Conservation (phyloP, 2,797 vertebrate species). For the Tauraco hartlaubi region DNA sequence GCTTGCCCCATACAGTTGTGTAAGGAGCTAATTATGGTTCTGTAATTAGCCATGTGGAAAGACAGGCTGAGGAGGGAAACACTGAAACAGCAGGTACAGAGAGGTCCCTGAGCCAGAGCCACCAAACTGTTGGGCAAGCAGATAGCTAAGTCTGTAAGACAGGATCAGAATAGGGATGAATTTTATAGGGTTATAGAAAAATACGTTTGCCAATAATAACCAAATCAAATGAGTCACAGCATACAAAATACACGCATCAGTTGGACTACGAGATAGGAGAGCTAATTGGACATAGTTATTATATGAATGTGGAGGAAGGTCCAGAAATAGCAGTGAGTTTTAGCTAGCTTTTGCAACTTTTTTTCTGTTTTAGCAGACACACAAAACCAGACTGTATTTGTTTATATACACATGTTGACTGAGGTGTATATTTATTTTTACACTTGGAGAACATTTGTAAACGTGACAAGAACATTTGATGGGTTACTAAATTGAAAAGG, state of each 20-base stretch:
- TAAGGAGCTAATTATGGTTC: constrained; percentile 18
- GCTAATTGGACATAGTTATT: background rate
- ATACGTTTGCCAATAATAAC: background rate
- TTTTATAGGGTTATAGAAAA: background rate
- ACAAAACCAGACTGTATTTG: background rate
- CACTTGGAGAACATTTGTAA: background rate
- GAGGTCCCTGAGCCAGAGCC: background rate
- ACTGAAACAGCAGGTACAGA: background rate
- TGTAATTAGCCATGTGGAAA: constrained; percentile 16
- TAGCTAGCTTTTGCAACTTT: background rate
- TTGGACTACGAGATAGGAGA: background rate
- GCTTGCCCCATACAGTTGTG: background rate
- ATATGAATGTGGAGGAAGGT: background rate
- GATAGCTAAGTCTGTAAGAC: constrained; percentile 12
- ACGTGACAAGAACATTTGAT: background rate
- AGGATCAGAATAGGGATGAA: background rate
- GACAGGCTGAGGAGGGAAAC: background rate
- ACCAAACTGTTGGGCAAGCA: background rate
- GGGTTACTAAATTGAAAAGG: background rate
- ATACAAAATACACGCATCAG: background rate
- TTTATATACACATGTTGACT: background rate
- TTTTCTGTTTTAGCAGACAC: background rate
- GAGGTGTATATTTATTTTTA: constrained; percentile 1
- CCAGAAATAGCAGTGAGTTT: background rate
- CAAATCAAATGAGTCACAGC: constrained; percentile 3